Evolutionary conservation across 2,888 invertebrate species (phyloP).

Genomic region (Deilephila elpenor): DNA sequence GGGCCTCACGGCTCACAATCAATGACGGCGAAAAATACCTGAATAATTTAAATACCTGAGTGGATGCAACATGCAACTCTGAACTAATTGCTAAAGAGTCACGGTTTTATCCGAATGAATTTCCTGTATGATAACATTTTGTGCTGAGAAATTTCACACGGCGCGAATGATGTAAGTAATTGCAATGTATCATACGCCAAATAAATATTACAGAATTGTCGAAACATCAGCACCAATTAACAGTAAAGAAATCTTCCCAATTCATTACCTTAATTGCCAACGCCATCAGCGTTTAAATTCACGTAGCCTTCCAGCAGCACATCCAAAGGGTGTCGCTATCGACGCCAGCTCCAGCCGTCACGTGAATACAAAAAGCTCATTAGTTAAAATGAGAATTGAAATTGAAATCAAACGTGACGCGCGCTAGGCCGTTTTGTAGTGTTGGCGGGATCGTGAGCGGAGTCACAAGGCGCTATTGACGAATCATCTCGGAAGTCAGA

Average conservation of each 20-base stretch:
- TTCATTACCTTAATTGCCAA: slow-evolving; percentile 9
- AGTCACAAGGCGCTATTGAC: slow-evolving; percentile 43
- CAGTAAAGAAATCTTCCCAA: not conserved
- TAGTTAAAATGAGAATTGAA: slow-evolving; percentile 54
- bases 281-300: slow-evolving; percentile 25
- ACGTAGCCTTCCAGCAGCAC: slow-evolving; percentile 38
- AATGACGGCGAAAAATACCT: too few species aligned
- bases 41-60: too few species aligned
- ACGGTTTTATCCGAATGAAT: not conserved
- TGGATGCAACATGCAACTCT: too few species aligned
- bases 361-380: slow-evolving; percentile 55
- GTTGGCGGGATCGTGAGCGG: slow-evolving; percentile 45
- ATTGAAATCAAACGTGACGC: slow-evolving; percentile 61
- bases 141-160: not conserved
- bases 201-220: not conserved
- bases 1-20: too few species aligned
- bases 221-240: not conserved
- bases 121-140: not conserved
- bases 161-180: not conserved
- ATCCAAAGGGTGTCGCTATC: slow-evolving; percentile 41
- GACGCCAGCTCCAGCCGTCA: slow-evolving; percentile 32
- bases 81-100: too few species aligned
- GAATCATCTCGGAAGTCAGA: slow-evolving; percentile 62
- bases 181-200: not conserved
- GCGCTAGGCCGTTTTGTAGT: slow-evolving; percentile 43